Base-by-base conservation (phyloP, 1,140 invertebrate species). In the Cephus cinctus region DNA sequence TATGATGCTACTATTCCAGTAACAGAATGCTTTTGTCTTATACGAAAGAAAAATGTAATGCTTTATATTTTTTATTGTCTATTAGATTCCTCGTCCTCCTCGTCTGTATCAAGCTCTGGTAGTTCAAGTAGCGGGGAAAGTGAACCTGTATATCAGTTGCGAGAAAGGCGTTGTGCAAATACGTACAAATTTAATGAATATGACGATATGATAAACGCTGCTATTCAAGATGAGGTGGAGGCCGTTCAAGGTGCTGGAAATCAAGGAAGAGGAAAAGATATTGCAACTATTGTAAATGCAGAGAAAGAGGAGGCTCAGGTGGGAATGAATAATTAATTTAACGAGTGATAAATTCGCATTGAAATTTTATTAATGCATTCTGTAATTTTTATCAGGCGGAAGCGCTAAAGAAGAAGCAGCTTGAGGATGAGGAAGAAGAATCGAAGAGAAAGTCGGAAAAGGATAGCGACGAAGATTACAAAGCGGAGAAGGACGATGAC, bases 191-290 rank as follows among this genome's bases (percentile, higher is more conserved):
- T 94, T 54, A 92, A 93, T 64, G 93, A 96, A 67, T 98, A 92
- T 72, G 94, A 97, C 71, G 88, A 95, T 12, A 83, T 97, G 57
- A 97, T 97, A 35, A 90, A 93, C 64, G 92, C 89, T 36, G 94
- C 94, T 9, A 90, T 96, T 44, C 85, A 91, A 65, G 86, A 87
- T 46, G 87, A 89, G 61, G 81, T 88, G 51, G 84, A 88, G 25
- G 83, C 83, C 5, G 84, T 85, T 2, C 84, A 83, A 18, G 85
- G 86, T 14, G 86, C 87, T 2, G 87, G 87, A 0, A 89, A 89
- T 71, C 83, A 87, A 55, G 88, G 89, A 4, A 79, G 89, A 23
- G 92, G 92, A 0, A 95, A 95, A 70, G 91, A 94, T 65, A 94
- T 95, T 46, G 84, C 86, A 8, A 94, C 90, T 22, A 93, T 94